A percentile compares a stretch with the other conserved stretches of the same genome.
Conservation (phyloP, 2,888 invertebrate species). For the Tenthredo notha region DNA sequence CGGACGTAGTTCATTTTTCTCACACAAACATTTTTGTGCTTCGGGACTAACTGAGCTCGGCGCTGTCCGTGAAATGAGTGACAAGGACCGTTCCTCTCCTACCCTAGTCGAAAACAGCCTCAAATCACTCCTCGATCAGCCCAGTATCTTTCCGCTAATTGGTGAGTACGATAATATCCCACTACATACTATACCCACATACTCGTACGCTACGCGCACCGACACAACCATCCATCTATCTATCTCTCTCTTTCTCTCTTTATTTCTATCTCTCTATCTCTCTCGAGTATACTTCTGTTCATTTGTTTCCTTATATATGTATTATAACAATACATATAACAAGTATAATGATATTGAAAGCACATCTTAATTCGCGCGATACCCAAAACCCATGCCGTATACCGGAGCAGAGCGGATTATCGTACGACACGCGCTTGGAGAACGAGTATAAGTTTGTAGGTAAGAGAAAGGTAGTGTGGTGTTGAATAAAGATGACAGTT, state of each 20-base stretch:
- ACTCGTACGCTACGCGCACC: neutral
- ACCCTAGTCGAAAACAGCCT: slow-evolving; percentile 93
- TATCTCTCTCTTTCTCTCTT: neutral
- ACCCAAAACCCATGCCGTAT: neutral
- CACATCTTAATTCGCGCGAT: neutral
- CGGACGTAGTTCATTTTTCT: slow-evolving; percentile 57
- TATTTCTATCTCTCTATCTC: neutral
- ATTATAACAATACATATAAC: neutral
- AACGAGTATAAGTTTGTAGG: neutral
- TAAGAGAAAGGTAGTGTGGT: neutral
- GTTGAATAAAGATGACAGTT: neutral
- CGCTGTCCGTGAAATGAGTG: slow-evolving; percentile 88
- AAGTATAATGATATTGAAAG: neutral
- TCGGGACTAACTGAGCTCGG: slow-evolving; percentile 57
- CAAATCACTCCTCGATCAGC: slow-evolving; percentile 91
- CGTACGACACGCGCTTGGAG: neutral
- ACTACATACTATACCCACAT: neutral
- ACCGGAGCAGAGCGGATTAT: neutral
- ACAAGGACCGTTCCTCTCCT: slow-evolving; percentile 94
- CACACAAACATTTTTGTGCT: slow-evolving; percentile 49
- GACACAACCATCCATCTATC: neutral
- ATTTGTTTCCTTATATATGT: neutral
- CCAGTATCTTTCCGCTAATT: slow-evolving; percentile 79
- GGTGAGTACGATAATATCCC: slow-evolving; percentile 69
- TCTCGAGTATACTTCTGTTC: neutral